Evolutionary conservation across 1,140 invertebrate genomes (phyloP), one percentile per base, ranked within the genome.

Genomic region (Rhagoletis zephyria): DNA sequence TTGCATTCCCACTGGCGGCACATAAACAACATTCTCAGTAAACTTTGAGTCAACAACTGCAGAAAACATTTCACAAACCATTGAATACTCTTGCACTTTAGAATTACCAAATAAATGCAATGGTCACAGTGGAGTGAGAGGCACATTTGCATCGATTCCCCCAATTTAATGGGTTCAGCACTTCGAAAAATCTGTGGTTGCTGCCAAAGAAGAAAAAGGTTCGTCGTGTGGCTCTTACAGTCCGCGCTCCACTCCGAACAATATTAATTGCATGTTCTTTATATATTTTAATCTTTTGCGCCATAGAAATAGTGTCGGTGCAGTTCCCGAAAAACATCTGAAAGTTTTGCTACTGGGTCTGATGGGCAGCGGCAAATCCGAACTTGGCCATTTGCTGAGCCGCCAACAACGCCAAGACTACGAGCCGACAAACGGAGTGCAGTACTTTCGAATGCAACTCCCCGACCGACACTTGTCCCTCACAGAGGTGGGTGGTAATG

Each of bases 401-500:
- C 88, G 85, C 2, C 16, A 40, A 9, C 56, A 87, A 59, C 88
- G 90, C 3, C 14, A 65, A 3, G 90, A 90, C 81, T 74, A 88
- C 40, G 89, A 65, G 9, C 45, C 91, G 42, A 92, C 91, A 5
- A 92, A 92, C 65, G 91, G 91, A 0, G 90, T 90, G 3, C 90
- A 91, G 16, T 90, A 88, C 86, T 30, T 30, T 30, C 30, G 30
- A 30, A 30, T 30, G 30, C 30, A 30, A 30, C 30, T 30, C 30
- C 30, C 19, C 19, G 63, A 61, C n/a, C 51, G 56, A 42, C 67
- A 45, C 16, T 60, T 87, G 87, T 91, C 42, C 2, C 81, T 91
- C 1, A 92, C 91, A 6, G 91, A 92, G 86, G 89, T 92, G 9
- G 91, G 91, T 7, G 91, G 91, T 65, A 92, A 89, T 81, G 6